Evolutionary conservation across 1,140 invertebrate genomes (phyloP).

Genomic region (Tetramorium simillimum): DNA sequence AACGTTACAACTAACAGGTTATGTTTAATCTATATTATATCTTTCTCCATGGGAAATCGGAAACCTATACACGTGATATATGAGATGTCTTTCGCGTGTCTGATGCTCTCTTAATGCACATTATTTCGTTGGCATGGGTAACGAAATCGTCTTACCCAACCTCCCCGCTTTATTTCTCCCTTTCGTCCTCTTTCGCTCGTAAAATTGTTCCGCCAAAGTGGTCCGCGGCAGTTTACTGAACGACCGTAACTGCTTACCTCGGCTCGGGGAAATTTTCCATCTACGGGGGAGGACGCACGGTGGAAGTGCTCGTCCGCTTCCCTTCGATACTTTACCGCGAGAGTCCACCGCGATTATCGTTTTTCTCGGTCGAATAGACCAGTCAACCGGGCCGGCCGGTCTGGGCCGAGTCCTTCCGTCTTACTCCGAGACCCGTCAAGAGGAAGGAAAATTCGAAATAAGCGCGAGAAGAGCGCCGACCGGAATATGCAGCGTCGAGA

Average conservation of each 20-base stretch:
- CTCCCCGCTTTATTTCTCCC: conserved; percentile 27
- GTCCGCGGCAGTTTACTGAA: conserved; percentile 57
- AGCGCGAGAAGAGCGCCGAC: background rate
- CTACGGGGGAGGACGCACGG: background rate
- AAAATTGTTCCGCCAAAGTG: conserved; percentile 61
- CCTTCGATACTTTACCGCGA: conserved; percentile 49
- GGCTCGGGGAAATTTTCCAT: conserved; percentile 43
- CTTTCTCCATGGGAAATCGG: background rate
- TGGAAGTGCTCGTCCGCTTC: conserved; percentile 5
- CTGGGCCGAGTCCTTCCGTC: background rate
- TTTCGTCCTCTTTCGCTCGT: conserved; percentile 51
- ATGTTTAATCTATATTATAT: background rate
- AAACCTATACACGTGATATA: background rate
- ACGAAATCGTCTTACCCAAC: conserved; percentile 5
- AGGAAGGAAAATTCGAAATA: conserved; percentile 54
- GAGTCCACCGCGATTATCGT: conserved; percentile 51
- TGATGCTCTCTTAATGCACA: background rate
- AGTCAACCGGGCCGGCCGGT: background rate
- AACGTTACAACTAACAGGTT: background rate
- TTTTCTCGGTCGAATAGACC: conserved; percentile 24
- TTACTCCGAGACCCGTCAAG: background rate
- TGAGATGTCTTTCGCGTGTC: background rate
- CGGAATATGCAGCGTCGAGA: conserved; percentile 13
- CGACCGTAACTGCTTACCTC: conserved; percentile 62
- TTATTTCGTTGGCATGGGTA: conserved; percentile 20